phyloP scores from a whole-genome alignment of 2,888 invertebrate genomes.

The Julus scanicus region DNA sequence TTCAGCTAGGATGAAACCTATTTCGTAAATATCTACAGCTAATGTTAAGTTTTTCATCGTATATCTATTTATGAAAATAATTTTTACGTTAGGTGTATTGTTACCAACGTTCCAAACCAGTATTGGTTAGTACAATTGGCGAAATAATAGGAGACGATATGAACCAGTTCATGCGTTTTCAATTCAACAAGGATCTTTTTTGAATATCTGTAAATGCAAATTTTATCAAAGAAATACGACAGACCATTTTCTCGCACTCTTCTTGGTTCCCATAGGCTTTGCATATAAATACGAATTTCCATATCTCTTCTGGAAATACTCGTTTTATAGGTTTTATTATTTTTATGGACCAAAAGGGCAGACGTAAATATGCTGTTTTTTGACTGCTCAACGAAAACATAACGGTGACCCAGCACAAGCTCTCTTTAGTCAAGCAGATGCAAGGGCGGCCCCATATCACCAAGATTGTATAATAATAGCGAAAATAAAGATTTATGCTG shows the following conservation, averaged over 20 bases:
- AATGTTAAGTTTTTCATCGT: too few species aligned
- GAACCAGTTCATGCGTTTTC: not conserved
- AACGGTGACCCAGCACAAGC: not conserved
- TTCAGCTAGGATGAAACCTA: too few species aligned
- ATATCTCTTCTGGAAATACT: not conserved
- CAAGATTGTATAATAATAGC: not conserved
- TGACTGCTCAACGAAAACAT: not conserved
- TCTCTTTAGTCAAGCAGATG: not conserved
- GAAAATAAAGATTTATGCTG: not conserved
- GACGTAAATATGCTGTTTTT: not conserved
- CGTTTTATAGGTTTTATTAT: constrained; percentile 22
- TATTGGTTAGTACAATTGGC: too few species aligned
- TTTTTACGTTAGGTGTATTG: too few species aligned
- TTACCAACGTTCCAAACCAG: too few species aligned
- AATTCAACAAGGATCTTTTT: not conserved
- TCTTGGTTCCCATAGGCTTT: not conserved
- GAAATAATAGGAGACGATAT: too few species aligned
- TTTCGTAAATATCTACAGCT: too few species aligned
- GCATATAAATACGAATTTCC: not conserved
- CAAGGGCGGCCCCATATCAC: not conserved
- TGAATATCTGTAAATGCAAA: not conserved
- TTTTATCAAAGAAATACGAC: not conserved
- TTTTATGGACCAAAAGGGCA: not conserved
- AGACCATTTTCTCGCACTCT: not conserved
- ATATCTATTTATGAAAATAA: too few species aligned